These are phyloP conservation scores for Pachypsylla venusta DNA, from an alignment of 1,140 invertebrate species.

Conservation along the genomic window DNA sequence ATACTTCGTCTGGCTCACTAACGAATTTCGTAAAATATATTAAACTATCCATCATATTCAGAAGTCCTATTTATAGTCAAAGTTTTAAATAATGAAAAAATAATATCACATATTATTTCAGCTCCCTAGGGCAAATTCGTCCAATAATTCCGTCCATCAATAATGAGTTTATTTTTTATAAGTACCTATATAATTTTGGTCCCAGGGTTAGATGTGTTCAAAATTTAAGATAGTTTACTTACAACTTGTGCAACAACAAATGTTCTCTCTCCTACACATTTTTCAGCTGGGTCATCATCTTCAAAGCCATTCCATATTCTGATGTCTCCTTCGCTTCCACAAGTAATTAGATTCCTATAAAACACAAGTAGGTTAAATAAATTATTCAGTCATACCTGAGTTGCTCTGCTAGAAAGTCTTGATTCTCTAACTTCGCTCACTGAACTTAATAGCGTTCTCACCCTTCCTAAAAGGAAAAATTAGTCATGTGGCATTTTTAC, in stretches of 20 bases:
- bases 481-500: not conserved
- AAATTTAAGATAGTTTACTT: too few species aligned
- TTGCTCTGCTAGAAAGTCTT: slow-evolving; percentile 6
- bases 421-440: not conserved
- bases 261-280: slow-evolving; percentile 69
- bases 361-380: slow-evolving; percentile 21
- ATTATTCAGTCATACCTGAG: slow-evolving; percentile 11
- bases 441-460: not conserved
- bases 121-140: too few species aligned
- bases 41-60: too few species aligned
- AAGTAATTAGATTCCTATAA: slow-evolving; percentile 62
- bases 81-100: too few species aligned
- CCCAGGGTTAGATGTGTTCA: too few species aligned
- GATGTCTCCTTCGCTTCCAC: slow-evolving; percentile 82
- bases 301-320: slow-evolving; percentile 68
- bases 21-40: too few species aligned
- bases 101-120: too few species aligned
- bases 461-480: not conserved
- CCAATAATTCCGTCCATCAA: too few species aligned
- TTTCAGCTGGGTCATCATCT: slow-evolving; percentile 74
- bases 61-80: too few species aligned
- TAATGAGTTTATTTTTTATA: too few species aligned
- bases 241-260: slow-evolving; percentile 43
- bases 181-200: too few species aligned
- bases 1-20: too few species aligned